phyloP scores from a whole-genome alignment of 2,797 vertebrate genomes.

The Ambastaia sidthimunki region DNA sequence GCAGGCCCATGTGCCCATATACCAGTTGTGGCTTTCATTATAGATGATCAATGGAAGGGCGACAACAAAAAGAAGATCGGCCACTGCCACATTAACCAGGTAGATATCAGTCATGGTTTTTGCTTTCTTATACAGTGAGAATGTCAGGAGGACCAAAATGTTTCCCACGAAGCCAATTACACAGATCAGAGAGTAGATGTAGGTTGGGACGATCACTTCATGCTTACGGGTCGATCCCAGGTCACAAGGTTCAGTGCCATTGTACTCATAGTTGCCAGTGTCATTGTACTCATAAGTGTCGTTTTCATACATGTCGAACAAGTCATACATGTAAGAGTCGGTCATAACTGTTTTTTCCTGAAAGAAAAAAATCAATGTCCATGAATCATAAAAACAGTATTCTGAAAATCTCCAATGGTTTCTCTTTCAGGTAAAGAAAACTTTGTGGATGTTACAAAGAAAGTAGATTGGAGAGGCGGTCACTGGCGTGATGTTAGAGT shows the following conservation, averaged over 20 bases:
- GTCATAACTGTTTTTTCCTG: not conserved
- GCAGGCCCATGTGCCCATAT: slow-evolving; percentile 78
- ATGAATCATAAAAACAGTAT: not conserved
- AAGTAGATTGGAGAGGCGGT: not conserved
- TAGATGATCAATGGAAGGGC: slow-evolving; percentile 84
- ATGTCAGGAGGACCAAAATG: slow-evolving; percentile 86
- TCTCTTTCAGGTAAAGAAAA: not conserved
- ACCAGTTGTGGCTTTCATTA: slow-evolving; percentile 84
- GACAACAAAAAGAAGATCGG: slow-evolving; percentile 87
- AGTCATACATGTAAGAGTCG: accelerated
- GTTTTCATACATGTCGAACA: not conserved
- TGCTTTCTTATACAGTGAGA: slow-evolving; percentile 83
- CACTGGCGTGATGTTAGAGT: not conserved
- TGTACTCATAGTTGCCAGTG: not conserved
- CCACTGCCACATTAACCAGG: slow-evolving; percentile 87
- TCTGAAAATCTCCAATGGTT: not conserved
- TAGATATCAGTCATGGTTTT: slow-evolving; percentile 92
- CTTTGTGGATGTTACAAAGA: not conserved
- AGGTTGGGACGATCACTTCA: slow-evolving; percentile 60
- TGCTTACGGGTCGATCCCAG: slow-evolving; percentile 13
- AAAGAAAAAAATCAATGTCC: not conserved
- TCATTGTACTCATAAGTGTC: not conserved
- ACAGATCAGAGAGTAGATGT: slow-evolving; percentile 82
- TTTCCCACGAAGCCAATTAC: slow-evolving; percentile 87
- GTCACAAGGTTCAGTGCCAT: slow-evolving; percentile 42